Conservation (phyloP, 2,888 invertebrate species). For the Nyleta sp. region DNA sequence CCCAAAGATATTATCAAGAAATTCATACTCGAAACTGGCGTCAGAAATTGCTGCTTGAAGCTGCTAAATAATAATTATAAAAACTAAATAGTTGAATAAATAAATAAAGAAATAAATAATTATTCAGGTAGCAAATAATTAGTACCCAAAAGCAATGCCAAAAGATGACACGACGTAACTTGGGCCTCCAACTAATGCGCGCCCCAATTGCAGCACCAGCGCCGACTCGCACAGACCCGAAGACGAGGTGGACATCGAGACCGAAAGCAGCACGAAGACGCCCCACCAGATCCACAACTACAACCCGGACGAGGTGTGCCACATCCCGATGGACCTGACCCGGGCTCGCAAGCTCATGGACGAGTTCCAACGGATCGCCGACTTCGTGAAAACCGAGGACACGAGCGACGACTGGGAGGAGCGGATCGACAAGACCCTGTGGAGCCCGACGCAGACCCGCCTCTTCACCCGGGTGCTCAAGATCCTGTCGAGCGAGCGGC, state of each 20-base stretch:
- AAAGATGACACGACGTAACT: no score
- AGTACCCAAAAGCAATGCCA: no score
- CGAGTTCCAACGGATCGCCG: slow-evolving; percentile 87
- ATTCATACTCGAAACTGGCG: no score
- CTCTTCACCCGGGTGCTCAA: slow-evolving; percentile 87
- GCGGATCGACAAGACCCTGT: slow-evolving; percentile 84
- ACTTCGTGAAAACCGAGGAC: slow-evolving; percentile 85
- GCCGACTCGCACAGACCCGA: slow-evolving; percentile 61
- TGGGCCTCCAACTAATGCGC: no score
- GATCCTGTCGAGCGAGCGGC: slow-evolving; percentile 87
- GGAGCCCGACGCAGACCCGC: slow-evolving; percentile 86
- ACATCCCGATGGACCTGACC: slow-evolving; percentile 83
- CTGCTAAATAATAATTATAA: no score
- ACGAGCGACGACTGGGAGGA: slow-evolving; percentile 87
- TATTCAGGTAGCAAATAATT: no score
- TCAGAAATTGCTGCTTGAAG: no score
- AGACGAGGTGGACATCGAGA: slow-evolving; percentile 72
- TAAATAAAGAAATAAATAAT: no score
- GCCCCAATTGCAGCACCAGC: slow-evolving; percentile 3
- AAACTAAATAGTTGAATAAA: no score
- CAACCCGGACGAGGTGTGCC: slow-evolving; percentile 11
- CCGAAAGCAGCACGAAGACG: slow-evolving; percentile 47
- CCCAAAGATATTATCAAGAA: no score
- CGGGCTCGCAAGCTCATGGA: slow-evolving; percentile 87
- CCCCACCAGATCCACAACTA: slow-evolving; percentile 25